Percentiles rank a stretch among this genome's conserved stretches.
phyloP scores from a whole-genome alignment of 1,140 invertebrate species.

The Papilio machaon region DNA sequence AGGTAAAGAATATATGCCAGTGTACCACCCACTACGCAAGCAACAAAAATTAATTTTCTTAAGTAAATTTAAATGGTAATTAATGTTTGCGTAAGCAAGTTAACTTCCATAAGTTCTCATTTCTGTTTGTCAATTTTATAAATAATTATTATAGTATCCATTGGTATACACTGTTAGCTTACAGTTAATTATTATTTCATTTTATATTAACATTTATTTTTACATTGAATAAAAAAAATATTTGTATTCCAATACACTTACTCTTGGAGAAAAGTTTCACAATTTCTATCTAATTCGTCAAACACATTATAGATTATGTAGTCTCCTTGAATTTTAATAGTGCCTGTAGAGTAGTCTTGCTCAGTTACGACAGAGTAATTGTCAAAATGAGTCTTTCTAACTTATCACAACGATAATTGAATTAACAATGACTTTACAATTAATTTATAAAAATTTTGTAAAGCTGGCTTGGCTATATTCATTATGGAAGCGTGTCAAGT shows the following conservation, averaged over 20 bases:
- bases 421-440: conserved; percentile 39
- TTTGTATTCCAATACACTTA: no score
- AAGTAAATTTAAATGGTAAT: conserved; percentile 26
- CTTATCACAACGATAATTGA: conserved; percentile 14
- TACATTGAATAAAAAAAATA: no score
- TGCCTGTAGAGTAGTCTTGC: no score
- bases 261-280: no score
- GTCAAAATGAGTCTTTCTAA: background rate
- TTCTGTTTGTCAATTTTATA: background rate
- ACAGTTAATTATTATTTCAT: no score
- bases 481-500: conserved; percentile 64
- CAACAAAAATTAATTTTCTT: conserved; percentile 57
- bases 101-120: conserved; percentile 41
- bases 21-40: conserved; percentile 45
- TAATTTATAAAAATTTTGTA: conserved; percentile 52
- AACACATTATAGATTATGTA: no score
- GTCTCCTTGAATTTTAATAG: no score
- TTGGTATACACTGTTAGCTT: no score
- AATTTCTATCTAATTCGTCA: no score
- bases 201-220: no score
- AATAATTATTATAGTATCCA: background rate
- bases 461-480: conserved; percentile 53
- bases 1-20: conserved; percentile 1
- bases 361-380: no score
- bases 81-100: conserved; percentile 18